A percentile compares a stretch with the other conserved stretches of the same genome.
phyloP scores from a whole-genome alignment of 1,140 invertebrate genomes.

The honey bee (Apis mellifera) region DNA sequence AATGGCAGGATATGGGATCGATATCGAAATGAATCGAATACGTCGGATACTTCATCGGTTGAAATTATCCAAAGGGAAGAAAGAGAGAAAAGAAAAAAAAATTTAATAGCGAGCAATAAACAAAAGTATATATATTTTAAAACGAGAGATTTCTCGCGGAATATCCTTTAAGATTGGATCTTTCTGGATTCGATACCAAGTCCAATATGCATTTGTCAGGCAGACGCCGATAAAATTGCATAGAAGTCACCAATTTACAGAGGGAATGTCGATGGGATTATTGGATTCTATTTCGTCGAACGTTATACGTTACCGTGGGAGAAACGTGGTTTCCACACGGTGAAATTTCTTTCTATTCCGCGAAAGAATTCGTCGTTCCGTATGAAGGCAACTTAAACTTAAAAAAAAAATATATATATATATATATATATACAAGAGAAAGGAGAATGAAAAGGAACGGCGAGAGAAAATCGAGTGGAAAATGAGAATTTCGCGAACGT shows the following conservation, averaged over 20 bases:
- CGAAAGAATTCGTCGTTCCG: too few relatives aligned
- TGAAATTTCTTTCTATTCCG: neutral
- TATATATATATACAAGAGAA: neutral
- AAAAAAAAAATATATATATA: neutral
- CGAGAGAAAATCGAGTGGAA: slow-evolving; percentile 13
- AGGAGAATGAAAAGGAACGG: too few relatives aligned
- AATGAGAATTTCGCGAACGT: neutral
- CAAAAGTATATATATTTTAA: neutral
- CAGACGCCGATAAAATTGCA: neutral
- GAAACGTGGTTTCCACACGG: neutral
- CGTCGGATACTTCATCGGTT: neutral
- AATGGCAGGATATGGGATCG: neutral
- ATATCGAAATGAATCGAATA: slow-evolving; percentile 1
- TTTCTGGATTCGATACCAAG: neutral
- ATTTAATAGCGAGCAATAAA: too few relatives aligned
- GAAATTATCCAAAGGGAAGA: neutral
- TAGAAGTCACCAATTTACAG: slow-evolving; percentile 21
- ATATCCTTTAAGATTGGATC: neutral
- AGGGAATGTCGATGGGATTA: slow-evolving; percentile 5
- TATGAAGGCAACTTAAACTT: neutral
- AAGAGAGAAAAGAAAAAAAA: too few relatives aligned
- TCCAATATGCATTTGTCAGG: slow-evolving; percentile 10
- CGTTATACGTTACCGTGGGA: neutral
- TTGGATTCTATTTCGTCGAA: slow-evolving; percentile 18
- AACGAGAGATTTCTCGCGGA: neutral